Percentiles rank a stretch among this genome's conserved stretches.
These are phyloP conservation scores for Drosophila neocordata DNA, from an alignment of 1,140 invertebrate genomes.

Conservation along the genomic window DNA sequence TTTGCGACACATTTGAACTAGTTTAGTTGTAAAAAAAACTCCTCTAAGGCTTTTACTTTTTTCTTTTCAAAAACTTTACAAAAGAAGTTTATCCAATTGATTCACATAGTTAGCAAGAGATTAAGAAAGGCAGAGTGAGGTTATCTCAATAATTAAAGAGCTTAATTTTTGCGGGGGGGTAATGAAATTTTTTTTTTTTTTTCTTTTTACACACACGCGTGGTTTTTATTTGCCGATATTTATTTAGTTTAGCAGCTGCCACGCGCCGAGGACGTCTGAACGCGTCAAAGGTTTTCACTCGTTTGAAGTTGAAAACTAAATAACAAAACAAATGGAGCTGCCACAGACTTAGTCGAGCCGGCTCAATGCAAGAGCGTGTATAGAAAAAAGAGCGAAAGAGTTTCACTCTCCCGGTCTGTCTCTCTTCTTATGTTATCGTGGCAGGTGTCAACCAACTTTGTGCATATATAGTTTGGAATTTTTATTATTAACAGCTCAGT, in stretches of 20 bases:
- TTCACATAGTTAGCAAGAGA: slow-evolving; percentile 62
- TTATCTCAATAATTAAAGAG: slow-evolving; percentile 6
- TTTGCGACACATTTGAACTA: slow-evolving; percentile 72
- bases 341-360: slow-evolving; percentile 17
- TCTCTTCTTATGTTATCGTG: not conserved
- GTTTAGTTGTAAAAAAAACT: not conserved
- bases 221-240: slow-evolving; percentile 18
- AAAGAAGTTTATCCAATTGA: slow-evolving; percentile 53
- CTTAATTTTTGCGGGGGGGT: slow-evolving; percentile 3
- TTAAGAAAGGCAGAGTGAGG: slow-evolving; percentile 40
- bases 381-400: not conserved
- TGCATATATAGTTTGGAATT: not conserved
- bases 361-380: slow-evolving; percentile 25
- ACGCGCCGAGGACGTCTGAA: slow-evolving; percentile 63
- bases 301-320: slow-evolving; percentile 59
- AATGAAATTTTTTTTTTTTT: slow-evolving; percentile 52
- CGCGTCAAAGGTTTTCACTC: slow-evolving; percentile 66
- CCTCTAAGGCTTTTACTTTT: slow-evolving; percentile 8
- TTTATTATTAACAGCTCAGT: not conserved
- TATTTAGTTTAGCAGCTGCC: slow-evolving; percentile 33
- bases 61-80: slow-evolving; percentile 15
- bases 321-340: slow-evolving; percentile 17
- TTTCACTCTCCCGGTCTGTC: not conserved
- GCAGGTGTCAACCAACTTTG: not conserved
- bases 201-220: slow-evolving; percentile 6